phyloP scores from a whole-genome alignment of 2,888 invertebrate genomes.

The Crocallis elinguaria region DNA sequence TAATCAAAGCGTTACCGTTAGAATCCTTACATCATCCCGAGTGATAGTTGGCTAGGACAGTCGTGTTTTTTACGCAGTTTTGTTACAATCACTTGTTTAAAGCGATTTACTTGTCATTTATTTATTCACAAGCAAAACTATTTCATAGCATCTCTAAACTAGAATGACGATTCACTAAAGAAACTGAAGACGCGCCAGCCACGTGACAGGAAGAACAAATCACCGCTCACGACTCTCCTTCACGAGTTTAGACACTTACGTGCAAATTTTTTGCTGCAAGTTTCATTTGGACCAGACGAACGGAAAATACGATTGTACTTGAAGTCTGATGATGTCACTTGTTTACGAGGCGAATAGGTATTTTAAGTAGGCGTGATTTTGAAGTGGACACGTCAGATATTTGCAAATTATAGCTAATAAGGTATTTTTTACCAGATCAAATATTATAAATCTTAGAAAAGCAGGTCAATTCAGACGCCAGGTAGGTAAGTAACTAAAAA shows the following conservation, averaged over 20 bases:
- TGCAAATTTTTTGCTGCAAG: constrained; percentile 1
- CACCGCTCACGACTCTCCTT: constrained; percentile 1
- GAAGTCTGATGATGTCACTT: background rate
- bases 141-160: background rate
- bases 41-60: too few relatives aligned
- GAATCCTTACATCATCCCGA: too few relatives aligned
- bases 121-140: too few relatives aligned
- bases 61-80: too few relatives aligned
- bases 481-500: too few relatives aligned
- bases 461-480: too few relatives aligned
- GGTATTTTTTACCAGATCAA: too few relatives aligned
- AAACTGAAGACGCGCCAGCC: constrained; percentile 2
- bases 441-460: too few relatives aligned
- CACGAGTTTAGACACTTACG: background rate
- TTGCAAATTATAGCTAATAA: too few relatives aligned
- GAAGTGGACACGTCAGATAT: background rate
- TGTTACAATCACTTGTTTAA: too few relatives aligned
- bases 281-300: background rate
- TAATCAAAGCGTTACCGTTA: too few relatives aligned
- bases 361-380: background rate
- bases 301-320: background rate
- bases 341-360: background rate
- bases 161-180: background rate
- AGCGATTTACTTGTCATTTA: too few relatives aligned
- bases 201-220: constrained; percentile 1